phyloP scores from a whole-genome alignment of 2,797 vertebrate species.

The Euphonia xanthogaster region DNA sequence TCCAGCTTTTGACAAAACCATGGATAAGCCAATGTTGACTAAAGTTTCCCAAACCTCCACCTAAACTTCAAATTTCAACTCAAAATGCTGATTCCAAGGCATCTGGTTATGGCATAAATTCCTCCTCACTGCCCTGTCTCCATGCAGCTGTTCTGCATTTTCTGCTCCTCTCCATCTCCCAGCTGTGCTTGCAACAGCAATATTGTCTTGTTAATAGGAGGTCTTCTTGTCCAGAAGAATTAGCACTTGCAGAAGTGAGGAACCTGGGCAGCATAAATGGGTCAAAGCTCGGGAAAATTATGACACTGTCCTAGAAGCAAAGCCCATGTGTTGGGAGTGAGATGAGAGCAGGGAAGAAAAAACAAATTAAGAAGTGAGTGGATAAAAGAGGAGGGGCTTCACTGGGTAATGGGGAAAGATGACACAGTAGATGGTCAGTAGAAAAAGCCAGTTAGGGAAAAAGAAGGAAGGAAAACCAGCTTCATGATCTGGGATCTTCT shows the following conservation, averaged over 20 bases:
- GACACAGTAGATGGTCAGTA: neutral
- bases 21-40: neutral
- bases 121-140: neutral
- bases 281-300: neutral
- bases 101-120: neutral
- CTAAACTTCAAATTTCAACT: neutral
- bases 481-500: neutral
- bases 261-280: neutral
- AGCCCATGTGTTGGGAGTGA: accelerated
- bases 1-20: neutral
- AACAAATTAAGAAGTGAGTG: neutral
- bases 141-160: neutral
- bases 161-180: neutral
- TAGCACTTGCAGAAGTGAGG: neutral
- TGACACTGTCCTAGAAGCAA: accelerated
- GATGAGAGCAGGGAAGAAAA: neutral
- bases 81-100: neutral
- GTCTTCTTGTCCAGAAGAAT: neutral
- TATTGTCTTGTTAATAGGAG: neutral
- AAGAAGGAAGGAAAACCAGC: neutral
- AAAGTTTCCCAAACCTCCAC: neutral
- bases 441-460: neutral
- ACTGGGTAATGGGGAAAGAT: neutral
- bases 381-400: neutral
- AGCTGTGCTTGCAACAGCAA: neutral